These are phyloP conservation scores for Varanus salvator DNA, from an alignment of 2,113 vertebrate species.

Conservation along the genomic window DNA sequence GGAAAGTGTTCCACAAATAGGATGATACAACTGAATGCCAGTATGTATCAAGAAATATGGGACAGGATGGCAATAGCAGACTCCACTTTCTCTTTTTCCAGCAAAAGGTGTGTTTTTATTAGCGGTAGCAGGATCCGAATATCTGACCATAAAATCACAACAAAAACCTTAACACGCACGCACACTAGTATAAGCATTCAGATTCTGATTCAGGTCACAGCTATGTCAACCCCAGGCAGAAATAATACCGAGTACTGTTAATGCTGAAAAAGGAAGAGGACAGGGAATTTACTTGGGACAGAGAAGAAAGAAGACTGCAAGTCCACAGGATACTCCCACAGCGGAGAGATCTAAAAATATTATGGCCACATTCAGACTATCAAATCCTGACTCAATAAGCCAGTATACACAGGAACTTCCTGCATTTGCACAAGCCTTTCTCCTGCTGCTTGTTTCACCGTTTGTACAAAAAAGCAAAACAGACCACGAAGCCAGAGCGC, in stretches of 20 bases:
- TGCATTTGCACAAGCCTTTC: too few species aligned
- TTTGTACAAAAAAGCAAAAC: too few species aligned
- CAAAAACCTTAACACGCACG: not conserved
- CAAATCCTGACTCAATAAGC: too few species aligned
- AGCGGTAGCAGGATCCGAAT: not conserved
- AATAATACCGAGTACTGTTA: not conserved
- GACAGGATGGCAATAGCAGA: not conserved
- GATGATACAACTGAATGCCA: not conserved
- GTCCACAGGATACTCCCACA: not conserved
- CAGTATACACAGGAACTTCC: too few species aligned
- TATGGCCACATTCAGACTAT: too few species aligned
- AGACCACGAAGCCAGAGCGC: too few species aligned
- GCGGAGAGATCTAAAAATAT: too few species aligned
- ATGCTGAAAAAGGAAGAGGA: not conserved
- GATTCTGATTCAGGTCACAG: not conserved
- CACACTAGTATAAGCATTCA: not conserved
- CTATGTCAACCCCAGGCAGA: too few species aligned
- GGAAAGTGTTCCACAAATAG: too few species aligned
- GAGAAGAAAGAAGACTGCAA: not conserved
- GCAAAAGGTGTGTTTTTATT: not conserved
- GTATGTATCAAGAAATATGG: not conserved
- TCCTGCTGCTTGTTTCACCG: too few species aligned
- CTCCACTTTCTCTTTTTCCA: not conserved
- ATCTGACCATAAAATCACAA: not conserved
- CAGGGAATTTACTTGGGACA: not conserved